Evolutionary conservation across 2,888 invertebrate genomes (phyloP).

Genomic region (Byasa hedistus): DNA sequence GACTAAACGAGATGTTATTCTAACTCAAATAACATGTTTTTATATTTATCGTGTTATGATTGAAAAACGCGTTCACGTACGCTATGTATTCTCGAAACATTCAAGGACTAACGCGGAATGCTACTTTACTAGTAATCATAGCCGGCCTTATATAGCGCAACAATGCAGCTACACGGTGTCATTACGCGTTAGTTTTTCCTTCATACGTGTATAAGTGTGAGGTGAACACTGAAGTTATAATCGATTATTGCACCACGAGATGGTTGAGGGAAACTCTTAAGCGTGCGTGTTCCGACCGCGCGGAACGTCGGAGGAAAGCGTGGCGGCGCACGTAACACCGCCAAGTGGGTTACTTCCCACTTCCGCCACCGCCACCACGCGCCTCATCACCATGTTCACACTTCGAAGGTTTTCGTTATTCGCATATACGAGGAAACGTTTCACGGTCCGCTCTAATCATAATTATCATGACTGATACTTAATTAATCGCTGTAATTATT

Average conservation of each 20-base stretch:
- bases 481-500: constrained; percentile 1
- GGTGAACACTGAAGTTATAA: not conserved
- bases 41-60: too few species aligned
- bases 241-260: not conserved
- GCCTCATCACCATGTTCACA: constrained; percentile 25
- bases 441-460: constrained; percentile 43
- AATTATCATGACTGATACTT: constrained; percentile 38
- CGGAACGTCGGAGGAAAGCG: constrained; percentile 60
- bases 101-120: not conserved
- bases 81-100: not conserved
- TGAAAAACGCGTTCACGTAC: not conserved
- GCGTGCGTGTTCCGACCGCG: constrained; percentile 40
- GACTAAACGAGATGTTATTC: too few species aligned
- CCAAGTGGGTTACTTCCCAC: constrained; percentile 69
- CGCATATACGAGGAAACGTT: constrained; percentile 33
- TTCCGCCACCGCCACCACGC: constrained; percentile 58
- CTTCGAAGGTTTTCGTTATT: constrained; percentile 23
- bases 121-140: not conserved
- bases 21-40: not conserved
- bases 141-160: not conserved
- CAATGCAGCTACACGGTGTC: not conserved
- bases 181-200: not conserved
- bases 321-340: constrained; percentile 56
- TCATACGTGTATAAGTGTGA: not conserved
- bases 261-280: constrained; percentile 23